Evolutionary conservation across 2,113 vertebrate genomes (phyloP).

Genomic region (Xerus inauris): DNA sequence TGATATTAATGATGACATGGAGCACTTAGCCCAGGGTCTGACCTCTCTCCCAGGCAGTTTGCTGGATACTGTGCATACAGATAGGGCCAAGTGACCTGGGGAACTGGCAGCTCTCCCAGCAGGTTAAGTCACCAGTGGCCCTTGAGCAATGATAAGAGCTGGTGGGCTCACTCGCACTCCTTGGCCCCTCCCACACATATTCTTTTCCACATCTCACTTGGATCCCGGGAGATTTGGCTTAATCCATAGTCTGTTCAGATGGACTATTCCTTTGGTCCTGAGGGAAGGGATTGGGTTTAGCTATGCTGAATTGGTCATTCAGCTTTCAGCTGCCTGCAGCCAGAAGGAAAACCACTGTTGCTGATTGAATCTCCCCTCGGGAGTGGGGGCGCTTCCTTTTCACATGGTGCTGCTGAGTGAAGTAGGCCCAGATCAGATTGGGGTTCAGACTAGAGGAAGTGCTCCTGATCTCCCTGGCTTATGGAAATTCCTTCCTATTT

Average conservation of each 20-base stretch:
- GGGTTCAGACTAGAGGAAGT: neutral
- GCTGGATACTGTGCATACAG: neutral
- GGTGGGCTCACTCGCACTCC: neutral
- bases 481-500: neutral
- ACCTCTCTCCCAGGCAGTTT: neutral
- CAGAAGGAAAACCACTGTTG: neutral
- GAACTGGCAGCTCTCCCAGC: rapidly evolving
- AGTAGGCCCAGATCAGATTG: conserved; percentile 9
- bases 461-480: neutral
- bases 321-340: neutral
- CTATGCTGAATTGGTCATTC: conserved; percentile 24
- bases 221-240: neutral
- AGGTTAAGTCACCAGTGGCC: neutral
- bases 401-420: neutral
- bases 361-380: neutral
- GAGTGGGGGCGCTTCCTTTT: rapidly evolving
- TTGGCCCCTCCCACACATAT: neutral
- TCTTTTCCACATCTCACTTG: neutral
- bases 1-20: neutral
- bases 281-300: neutral
- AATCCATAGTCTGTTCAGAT: neutral
- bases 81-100: neutral
- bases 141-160: neutral
- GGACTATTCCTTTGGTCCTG: neutral
- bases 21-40: neutral